A percentile compares a stretch with the other conserved stretches of the same genome.
Evolutionary conservation across 2,888 invertebrate genomes (phyloP).

Genomic region (Drosophila ustulata): DNA sequence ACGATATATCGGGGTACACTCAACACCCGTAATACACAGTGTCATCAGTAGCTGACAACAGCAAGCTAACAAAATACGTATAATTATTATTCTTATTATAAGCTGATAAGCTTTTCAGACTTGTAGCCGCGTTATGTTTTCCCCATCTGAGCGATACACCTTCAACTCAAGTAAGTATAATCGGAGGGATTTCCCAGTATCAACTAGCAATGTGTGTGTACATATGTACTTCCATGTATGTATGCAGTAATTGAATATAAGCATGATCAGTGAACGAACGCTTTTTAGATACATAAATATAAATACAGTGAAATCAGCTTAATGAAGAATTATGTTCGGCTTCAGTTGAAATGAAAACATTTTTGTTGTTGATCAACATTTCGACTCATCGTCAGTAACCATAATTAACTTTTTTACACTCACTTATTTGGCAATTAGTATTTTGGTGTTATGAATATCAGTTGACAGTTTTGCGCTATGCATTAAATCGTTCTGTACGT

Average conservation of each 20-base stretch:
- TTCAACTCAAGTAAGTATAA: constrained; percentile 21
- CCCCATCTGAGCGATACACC: constrained; percentile 37
- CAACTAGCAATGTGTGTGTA: not conserved
- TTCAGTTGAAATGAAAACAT: not conserved
- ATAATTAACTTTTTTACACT: not conserved
- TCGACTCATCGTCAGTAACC: not conserved
- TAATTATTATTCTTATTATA: constrained; percentile 24
- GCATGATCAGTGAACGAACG: not conserved
- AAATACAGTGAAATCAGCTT: constrained; percentile 7
- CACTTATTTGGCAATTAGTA: constrained; percentile 4
- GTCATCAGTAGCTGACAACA: not conserved
- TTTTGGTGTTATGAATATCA: not conserved
- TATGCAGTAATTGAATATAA: not conserved
- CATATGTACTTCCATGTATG: not conserved
- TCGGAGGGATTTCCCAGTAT: constrained; percentile 9
- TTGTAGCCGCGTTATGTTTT: constrained; percentile 23
- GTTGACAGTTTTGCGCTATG: constrained; percentile 1
- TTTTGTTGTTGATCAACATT: not conserved
- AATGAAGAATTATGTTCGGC: not conserved
- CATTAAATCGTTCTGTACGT: not conserved
- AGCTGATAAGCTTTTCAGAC: constrained; percentile 24
- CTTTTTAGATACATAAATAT: not conserved
- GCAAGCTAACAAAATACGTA: too few species aligned
- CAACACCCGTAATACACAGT: not conserved
- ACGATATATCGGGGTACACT: not conserved